Base-by-base conservation (phyloP, 30 jellyfish, hydroid and myxozoan species). In the Cassiopea andromeda region DNA sequence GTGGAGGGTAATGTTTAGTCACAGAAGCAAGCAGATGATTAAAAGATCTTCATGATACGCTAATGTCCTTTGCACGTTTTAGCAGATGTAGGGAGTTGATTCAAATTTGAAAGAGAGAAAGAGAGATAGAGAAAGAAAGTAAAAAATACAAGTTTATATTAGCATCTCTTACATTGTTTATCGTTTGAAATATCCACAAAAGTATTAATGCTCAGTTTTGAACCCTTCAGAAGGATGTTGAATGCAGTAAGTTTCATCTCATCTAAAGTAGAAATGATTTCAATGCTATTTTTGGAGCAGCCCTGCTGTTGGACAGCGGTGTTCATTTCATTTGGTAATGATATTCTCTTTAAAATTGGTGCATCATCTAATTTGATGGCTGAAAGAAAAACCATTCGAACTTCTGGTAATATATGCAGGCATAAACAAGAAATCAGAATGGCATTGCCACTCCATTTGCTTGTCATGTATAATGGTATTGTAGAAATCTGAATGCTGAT, bases 141-240 rank as follows among this genome's bases (percentile, higher is more conserved):
- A 27, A 27, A 27, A 27, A 27, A 27, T 27, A 27, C 38, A 27
- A 27, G 38, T 27, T 54, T 54, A 10, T 10, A 54, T 6, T 10
- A 54, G 64, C 12, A 10, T 54, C 10, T 54, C 64, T 54, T 54
- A 54, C 64, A 54, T 54, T 54, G 7, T 54, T 10, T 54, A 10
- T 54, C 64, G 7, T 54, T 10, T 75, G 71, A 45, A 0, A 43
- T 60, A 48, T 75, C 89, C 48, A 47, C 6, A 49, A 57, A 80
- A 6, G 58, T 67, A 68, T 80, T 86, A 18, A 87, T 64, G 73
- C 94, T 87, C 17, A 87, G 60, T 9, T 68, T 46, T 1, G 94
- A 87, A n/a, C 94, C 89, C 49, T 77, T 85, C 27, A 87, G 80
- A 16, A 87, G 64, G 18, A 66, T 89, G 61, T 87, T 87, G 85